Percentiles rank a stretch among this genome's conserved stretches.
Evolutionary conservation across 92 coral and sea anemone genomes (phyloP).

Genomic region (Phymanthus crucifer): DNA sequence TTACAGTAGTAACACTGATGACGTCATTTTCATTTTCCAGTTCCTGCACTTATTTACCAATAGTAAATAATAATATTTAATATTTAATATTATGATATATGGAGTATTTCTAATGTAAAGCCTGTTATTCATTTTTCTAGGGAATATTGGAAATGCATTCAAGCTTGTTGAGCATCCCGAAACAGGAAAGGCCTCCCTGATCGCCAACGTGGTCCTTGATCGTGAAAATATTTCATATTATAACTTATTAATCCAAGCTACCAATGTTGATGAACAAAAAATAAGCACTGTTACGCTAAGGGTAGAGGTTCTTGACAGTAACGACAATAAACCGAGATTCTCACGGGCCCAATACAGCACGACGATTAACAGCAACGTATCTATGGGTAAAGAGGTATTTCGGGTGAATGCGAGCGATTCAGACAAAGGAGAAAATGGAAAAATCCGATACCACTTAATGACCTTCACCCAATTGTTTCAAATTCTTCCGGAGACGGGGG

Average conservation of each 20-base stretch:
- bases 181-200: conserved; percentile 57
- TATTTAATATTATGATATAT: too few species aligned
- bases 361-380: conserved; percentile 66
- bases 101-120: background rate
- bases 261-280: conserved; percentile 70
- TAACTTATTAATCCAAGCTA: conserved; percentile 65
- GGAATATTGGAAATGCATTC: conserved; percentile 65
- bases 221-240: conserved; percentile 59
- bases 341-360: conserved; percentile 37
- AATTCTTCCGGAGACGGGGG: conserved; percentile 65
- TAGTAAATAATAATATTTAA: too few species aligned
- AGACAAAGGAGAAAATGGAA: conserved; percentile 62
- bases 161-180: conserved; percentile 42
- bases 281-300: conserved; percentile 40
- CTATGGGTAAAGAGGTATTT: conserved; percentile 60
- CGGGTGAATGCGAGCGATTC: conserved; percentile 65
- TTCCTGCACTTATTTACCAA: too few species aligned
- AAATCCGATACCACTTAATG: conserved; percentile 53
- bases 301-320: conserved; percentile 62
- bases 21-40: too few species aligned
- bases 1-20: too few species aligned
- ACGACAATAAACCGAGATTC: conserved; percentile 73
- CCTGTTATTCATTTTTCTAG: conserved; percentile 24
- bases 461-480: conserved; percentile 57
- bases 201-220: conserved; percentile 60